phyloP scores from a whole-genome alignment of 1,140 invertebrate genomes.

The Nasonia giraulti region DNA sequence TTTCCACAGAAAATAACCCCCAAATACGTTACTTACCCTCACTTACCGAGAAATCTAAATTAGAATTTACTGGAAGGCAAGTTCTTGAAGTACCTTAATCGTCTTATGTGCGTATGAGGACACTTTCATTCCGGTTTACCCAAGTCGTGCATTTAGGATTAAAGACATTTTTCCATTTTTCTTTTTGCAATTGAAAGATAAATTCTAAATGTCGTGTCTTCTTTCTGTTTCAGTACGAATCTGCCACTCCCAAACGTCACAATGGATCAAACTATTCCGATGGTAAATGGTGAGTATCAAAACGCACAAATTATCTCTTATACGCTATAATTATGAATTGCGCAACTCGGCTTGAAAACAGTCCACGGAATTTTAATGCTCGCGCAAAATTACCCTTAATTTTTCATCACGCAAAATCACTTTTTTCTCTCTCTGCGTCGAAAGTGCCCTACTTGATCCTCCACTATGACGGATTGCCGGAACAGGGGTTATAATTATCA shows the following conservation, averaged over 20 bases:
- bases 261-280: conserved; percentile 61
- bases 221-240: conserved; percentile 63
- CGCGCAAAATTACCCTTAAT: neutral
- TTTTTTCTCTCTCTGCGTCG: neutral
- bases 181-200: too few relatives aligned
- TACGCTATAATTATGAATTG: neutral
- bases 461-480: conserved; percentile 15
- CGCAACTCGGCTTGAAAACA: neutral
- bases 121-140: neutral
- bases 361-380: neutral
- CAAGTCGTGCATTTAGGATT: neutral
- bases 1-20: conserved; percentile 14
- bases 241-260: conserved; percentile 64
- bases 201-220: neutral
- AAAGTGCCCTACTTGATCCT: conserved; percentile 7
- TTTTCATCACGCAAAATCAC: conserved; percentile 3
- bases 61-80: conserved; percentile 64
- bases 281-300: conserved; percentile 61
- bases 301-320: neutral
- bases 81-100: conserved; percentile 56
- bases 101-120: conserved; percentile 20
- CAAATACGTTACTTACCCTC: conserved; percentile 1
- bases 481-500: conserved; percentile 11
- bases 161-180: neutral
- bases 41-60: conserved; percentile 61